Percentiles rank a stretch among this genome's conserved stretches.
Conservation (phyloP, 2,113 vertebrate species). For the Baryphthengus martii region DNA sequence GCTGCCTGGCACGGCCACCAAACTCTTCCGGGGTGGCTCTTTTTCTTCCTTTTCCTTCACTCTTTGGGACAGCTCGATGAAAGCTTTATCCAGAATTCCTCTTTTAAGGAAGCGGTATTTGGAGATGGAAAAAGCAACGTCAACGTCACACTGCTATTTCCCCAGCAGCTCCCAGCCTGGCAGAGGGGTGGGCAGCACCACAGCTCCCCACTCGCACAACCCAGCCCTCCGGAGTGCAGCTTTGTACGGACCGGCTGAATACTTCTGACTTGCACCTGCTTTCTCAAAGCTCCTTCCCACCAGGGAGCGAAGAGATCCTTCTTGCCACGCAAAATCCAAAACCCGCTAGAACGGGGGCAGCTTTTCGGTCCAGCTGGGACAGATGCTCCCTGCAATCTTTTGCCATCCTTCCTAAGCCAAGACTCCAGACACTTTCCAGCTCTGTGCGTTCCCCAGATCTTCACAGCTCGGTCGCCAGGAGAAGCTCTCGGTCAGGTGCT, state of each 20-base stretch:
- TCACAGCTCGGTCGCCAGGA: not conserved
- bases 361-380: not conserved
- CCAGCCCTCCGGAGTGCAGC: not conserved
- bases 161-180: not conserved
- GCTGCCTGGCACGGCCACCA: not conserved
- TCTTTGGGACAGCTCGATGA: not conserved
- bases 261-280: not conserved
- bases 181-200: not conserved
- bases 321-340: not conserved
- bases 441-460: not conserved
- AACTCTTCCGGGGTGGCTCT: not conserved
- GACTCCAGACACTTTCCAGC: not conserved
- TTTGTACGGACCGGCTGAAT: not conserved
- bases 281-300: not conserved
- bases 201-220: not conserved
- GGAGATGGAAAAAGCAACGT: not conserved
- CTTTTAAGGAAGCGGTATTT: not conserved
- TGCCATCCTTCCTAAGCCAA: not conserved
- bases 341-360: not conserved
- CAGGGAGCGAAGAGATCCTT: not conserved
- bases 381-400: accelerated
- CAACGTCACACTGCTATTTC: accelerated
- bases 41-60: not conserved
- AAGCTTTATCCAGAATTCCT: not conserved
- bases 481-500: not conserved